Conservation (phyloP, 2,888 invertebrate species). For the Oscheius onirici region DNA sequence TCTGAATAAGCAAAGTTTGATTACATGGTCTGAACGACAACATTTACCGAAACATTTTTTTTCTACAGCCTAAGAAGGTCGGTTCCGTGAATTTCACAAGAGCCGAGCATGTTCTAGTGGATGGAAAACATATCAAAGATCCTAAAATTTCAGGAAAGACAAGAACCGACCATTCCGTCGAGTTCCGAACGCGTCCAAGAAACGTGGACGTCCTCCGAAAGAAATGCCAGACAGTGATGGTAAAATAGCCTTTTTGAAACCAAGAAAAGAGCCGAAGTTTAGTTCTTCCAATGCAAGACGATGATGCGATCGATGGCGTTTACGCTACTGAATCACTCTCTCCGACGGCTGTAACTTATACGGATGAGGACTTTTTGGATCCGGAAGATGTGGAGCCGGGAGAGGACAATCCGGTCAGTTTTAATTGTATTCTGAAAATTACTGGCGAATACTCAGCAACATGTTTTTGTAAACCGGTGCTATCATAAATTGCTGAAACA, state of each 20-base stretch:
- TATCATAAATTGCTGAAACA: too few relatives aligned
- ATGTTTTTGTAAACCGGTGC: too few relatives aligned
- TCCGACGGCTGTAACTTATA: constrained; percentile 40
- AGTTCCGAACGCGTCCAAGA: background rate
- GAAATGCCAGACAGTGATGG: constrained; percentile 43
- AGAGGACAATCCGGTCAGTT: constrained; percentile 40
- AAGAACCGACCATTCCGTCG: constrained; percentile 21
- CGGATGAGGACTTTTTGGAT: constrained; percentile 43
- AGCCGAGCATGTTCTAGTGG: background rate
- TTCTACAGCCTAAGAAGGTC: background rate
- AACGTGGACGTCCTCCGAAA: constrained; percentile 34
- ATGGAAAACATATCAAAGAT: background rate
- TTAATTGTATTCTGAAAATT: background rate
- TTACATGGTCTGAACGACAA: too few relatives aligned
- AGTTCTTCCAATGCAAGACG: constrained; percentile 53
- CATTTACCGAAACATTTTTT: background rate
- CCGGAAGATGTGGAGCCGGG: constrained; percentile 49
- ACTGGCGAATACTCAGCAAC: too few relatives aligned
- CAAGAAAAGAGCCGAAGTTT: too few relatives aligned
- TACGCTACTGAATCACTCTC: constrained; percentile 43
- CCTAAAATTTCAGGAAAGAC: constrained; percentile 2
- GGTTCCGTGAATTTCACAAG: background rate
- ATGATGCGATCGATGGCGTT: constrained; percentile 57
- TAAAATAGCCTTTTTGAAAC: too few relatives aligned
- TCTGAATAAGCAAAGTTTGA: too few relatives aligned